Base-by-base conservation (phyloP, 2,113 vertebrate species). In the Rhabdornis inornatus region DNA sequence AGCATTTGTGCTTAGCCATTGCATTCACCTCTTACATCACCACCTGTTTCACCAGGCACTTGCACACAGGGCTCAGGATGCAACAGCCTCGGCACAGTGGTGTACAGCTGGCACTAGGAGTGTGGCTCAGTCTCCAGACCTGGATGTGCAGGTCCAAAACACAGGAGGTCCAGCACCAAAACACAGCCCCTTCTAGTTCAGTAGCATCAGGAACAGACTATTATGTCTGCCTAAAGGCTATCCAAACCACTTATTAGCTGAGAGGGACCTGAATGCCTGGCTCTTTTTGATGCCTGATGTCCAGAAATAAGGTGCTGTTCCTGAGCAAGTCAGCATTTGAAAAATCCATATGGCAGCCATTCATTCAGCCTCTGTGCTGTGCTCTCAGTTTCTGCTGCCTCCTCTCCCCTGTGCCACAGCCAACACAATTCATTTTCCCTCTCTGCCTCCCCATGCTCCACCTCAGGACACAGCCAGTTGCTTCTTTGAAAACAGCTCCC, bases 31-130 rank as follows among this genome's bases (percentile, higher is more conserved):
- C 66, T 49, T 40, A 1, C 2, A 6, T 10, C 27, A 33, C 14
- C 39, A 31, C 5, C 10, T 44, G 42, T 31, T 27, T 47, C 47
- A 61, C 25, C 64, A 49, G 11, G 18, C 47, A n/a, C 21, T 52
- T 31, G n/a, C 37, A 72, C 23, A 35, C 33, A 14, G 5, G 0
- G 1, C 16, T 55, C 15, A 33, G 47, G 28, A 31, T 4, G 2
- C 5, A 47, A 13, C 17, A 65, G 25, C 39, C 47, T 22, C 31
- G 55, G 52, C 66, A 52, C 20, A 37, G 37, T 0, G 3, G 15
- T 9, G 35, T 2, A 10, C 23, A 31, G 49, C 57, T 18, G 63
- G 63, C 40, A 44, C 31, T 7, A 8, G 19, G n/a, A 16, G 1
- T 8, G 19, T 28, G 25, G 49, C 50, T 87, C 35, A 25, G 49